Conservation (phyloP, 2,113 vertebrate genomes). For the Xyliphius kryptos region DNA sequence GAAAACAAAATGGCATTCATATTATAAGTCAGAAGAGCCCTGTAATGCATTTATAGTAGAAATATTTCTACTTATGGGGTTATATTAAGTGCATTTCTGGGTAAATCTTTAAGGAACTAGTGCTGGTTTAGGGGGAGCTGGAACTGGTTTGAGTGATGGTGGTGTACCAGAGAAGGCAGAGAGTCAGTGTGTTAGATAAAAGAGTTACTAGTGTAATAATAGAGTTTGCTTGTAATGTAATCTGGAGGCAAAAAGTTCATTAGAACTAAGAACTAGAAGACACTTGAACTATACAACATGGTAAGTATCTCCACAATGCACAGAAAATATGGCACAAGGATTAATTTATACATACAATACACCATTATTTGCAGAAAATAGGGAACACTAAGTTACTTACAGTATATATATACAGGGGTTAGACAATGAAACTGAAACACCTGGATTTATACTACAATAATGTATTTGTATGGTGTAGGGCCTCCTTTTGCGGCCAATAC, state of each 20-base stretch:
- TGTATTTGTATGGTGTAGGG: too few species aligned
- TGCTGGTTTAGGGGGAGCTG: constrained; percentile 3
- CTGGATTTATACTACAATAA: too few species aligned
- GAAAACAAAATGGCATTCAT: not conserved
- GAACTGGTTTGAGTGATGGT: constrained; percentile 11
- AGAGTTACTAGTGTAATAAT: too few species aligned
- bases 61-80: not conserved
- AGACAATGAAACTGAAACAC: too few species aligned
- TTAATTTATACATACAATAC: too few species aligned
- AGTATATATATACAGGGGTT: too few species aligned
- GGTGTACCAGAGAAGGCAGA: constrained; percentile 1
- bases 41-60: not conserved
- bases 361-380: too few species aligned
- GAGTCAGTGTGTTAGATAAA: not conserved
- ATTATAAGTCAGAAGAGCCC: not conserved
- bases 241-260: not conserved
- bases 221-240: not conserved
- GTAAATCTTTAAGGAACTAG: not conserved
- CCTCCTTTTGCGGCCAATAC: too few species aligned
- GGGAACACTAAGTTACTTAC: too few species aligned
- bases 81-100: not conserved
- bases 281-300: too few species aligned
- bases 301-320: too few species aligned
- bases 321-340: too few species aligned
- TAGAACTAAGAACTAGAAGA: not conserved